Conservation (phyloP, 2,888 invertebrate genomes). For the Cyclophora albipunctata region DNA sequence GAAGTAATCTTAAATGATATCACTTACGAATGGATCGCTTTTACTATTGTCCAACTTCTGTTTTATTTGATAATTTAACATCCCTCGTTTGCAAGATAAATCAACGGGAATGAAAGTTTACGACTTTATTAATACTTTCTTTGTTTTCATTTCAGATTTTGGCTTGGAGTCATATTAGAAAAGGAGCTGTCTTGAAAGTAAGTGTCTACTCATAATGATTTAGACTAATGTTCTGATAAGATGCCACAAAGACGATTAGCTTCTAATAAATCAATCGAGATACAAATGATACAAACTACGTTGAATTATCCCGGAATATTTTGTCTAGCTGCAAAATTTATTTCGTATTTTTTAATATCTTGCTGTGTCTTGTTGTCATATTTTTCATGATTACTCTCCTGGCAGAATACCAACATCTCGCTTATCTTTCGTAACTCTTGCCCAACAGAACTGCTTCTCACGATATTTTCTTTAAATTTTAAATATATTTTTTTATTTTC, state of each 20-base stretch:
- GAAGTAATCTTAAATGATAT: constrained; percentile 51
- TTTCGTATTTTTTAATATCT: constrained; percentile 60
- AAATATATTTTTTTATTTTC: constrained; percentile 9
- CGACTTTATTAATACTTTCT: constrained; percentile 13
- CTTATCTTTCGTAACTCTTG: constrained; percentile 62
- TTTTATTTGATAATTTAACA: constrained; percentile 3
- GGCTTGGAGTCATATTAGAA: constrained; percentile 69
- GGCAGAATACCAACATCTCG: constrained; percentile 65
- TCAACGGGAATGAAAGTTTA: not conserved
- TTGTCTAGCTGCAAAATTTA: constrained; percentile 43
- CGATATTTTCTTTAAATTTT: constrained; percentile 5
- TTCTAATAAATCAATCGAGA: constrained; percentile 1
- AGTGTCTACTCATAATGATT: constrained; percentile 26
- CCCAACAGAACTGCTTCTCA: constrained; percentile 28
- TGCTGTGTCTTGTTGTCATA: constrained; percentile 53
- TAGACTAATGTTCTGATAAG: not conserved
- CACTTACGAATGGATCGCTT: constrained; percentile 38
- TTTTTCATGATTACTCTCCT: constrained; percentile 66
- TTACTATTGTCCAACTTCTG: constrained; percentile 14
- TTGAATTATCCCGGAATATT: constrained; percentile 23
- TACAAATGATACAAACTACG: not conserved
- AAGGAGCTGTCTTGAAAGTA: constrained; percentile 60
- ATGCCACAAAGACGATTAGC: not conserved
- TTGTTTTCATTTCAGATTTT: constrained; percentile 59
- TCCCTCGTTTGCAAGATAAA: too few species aligned